Conservation (phyloP, 2,797 vertebrate genomes). For the Peromyscus aztecus region DNA sequence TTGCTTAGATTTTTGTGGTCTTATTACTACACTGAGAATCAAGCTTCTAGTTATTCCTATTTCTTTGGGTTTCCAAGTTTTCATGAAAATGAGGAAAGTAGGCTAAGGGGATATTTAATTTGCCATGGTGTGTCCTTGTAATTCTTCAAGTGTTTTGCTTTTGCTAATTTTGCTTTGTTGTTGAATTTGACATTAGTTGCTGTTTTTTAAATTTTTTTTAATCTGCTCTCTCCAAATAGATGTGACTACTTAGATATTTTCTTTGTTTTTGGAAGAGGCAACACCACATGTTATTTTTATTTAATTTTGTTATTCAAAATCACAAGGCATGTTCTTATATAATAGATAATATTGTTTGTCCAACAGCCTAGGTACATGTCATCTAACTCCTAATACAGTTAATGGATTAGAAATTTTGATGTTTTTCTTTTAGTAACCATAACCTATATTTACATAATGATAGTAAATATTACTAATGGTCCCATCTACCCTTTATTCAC, state of each 20-base stretch:
- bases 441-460: background rate
- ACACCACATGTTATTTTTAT: background rate
- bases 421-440: background rate
- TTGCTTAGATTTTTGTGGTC: slow-evolving; percentile 52
- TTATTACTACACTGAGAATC: slow-evolving; percentile 43
- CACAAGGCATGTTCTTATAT: background rate
- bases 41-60: background rate
- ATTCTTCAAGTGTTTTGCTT: background rate
- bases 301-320: background rate
- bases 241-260: background rate
- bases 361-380: background rate
- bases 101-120: background rate
- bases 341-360: background rate
- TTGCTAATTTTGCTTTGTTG: background rate
- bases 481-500: background rate
- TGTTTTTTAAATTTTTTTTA: too few relatives aligned
- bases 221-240: background rate
- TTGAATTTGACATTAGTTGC: background rate
- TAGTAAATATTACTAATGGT: background rate
- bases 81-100: slow-evolving; percentile 16
- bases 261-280: background rate
- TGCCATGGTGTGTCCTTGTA: background rate
- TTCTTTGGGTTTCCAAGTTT: slow-evolving; percentile 24
- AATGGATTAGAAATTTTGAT: background rate
- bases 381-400: background rate